Conservation (phyloP, 2,113 vertebrate species). For the Physeter macrocephalus region DNA sequence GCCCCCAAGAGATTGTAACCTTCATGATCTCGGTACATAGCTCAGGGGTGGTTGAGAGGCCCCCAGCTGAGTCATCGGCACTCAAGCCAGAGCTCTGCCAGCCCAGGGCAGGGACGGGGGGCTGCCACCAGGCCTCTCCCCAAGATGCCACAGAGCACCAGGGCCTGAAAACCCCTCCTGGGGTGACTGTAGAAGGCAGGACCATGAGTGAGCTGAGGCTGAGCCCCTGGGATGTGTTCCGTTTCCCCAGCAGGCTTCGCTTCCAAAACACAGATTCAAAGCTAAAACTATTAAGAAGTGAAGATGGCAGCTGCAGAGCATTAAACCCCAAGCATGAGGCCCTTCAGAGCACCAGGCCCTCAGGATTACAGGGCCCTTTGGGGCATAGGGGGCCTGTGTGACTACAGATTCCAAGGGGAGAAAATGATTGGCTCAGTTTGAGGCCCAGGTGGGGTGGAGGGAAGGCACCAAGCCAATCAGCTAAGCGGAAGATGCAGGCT, state of each 20-base stretch:
- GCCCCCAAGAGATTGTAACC: not conserved
- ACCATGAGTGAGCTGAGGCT: not conserved
- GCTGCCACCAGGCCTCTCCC: not conserved
- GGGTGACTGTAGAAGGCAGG: not conserved
- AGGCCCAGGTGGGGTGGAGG: not conserved
- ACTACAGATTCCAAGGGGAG: not conserved
- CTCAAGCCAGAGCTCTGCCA: not conserved
- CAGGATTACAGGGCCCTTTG: not conserved
- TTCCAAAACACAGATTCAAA: not conserved
- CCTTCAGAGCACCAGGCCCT: not conserved
- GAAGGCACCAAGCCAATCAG: not conserved
- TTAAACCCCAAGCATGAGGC: fast-evolving
- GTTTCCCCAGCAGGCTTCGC: too few species aligned
- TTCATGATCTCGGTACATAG: fast-evolving
- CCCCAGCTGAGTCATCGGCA: not conserved
- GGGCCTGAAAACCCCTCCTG: not conserved
- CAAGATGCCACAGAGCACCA: not conserved
- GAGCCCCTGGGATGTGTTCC: too few species aligned
- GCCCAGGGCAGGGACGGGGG: not conserved
- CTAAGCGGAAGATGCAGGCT: not conserved
- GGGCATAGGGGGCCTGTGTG: not conserved
- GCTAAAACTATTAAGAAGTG: not conserved
- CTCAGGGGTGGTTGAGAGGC: not conserved
- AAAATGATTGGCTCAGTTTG: not conserved
- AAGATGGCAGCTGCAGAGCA: not conserved